Base-by-base conservation (phyloP, 2,797 vertebrate genomes). In the Botia almorhae region DNA sequence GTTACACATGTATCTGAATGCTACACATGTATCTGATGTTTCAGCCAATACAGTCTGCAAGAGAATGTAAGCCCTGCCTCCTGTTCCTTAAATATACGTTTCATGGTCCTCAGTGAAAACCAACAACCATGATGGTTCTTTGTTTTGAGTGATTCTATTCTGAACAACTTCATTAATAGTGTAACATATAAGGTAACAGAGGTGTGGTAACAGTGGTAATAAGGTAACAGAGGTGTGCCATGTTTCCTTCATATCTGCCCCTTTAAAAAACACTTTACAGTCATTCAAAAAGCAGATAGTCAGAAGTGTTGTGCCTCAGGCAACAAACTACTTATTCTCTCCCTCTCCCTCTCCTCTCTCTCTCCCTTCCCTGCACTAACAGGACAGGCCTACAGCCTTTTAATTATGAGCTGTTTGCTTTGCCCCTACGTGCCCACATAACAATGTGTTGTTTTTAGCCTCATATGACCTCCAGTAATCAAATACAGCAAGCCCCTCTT, bases 391-490 rank as follows among this genome's bases (percentile, higher is more conserved):
- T 23, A 64, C 46, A 26, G 56, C 14, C 17, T 79, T 74, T 85
- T 84, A 94, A 93, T 94, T 94, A 94, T 91, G 92, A 95, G 92
- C 92, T 91, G 92, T 93, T 92, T 94, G 90, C 92, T 93, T 93
- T 94, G 93, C 93, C 92, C 93, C 92, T 92, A 89, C 88, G 91
- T 89, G 91, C 91, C 92, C 89, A 91, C 90, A 92, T 93, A 92
- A 94, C 93, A 90, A 92, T 93, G 93, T 94, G 93, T 93, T 94
- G 91, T 91, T 93, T 94, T 93, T 92, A 91, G 90, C 92, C 94
- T 48, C 89, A 92, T 94, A 94, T 94, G 92, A 93, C 92, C 94
- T 95, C 93, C 93, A 95, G 93, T 90, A 92, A 93, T 94, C 94
- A 92, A 92, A 93, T 92, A 93, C 83, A 76, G 73, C 36, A 29